phyloP scores from a whole-genome alignment of 2,113 vertebrate genomes.

The Dipodomys ordii region DNA sequence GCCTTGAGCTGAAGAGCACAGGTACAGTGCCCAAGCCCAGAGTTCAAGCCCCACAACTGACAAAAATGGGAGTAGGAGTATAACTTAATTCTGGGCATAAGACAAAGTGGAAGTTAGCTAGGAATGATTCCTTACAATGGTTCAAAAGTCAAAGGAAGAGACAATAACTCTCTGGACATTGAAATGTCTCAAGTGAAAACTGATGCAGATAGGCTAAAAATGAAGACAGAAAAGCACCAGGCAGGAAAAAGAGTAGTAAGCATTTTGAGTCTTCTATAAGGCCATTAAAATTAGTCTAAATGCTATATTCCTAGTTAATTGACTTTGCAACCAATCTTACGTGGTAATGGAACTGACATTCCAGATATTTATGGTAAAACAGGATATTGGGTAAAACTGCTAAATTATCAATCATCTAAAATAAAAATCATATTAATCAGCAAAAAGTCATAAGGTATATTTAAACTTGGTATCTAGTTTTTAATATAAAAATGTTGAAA shows the following conservation, averaged over 20 bases:
- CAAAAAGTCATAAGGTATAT: background rate
- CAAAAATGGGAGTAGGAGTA: background rate
- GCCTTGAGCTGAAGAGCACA: no score
- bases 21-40: no score
- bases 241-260: background rate
- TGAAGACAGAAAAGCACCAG: background rate
- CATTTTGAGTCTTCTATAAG: constrained; percentile 37
- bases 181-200: background rate
- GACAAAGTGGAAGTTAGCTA: background rate
- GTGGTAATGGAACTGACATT: constrained; percentile 30
- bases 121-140: background rate
- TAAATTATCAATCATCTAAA: constrained; percentile 4
- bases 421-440: background rate
- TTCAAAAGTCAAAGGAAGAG: background rate
- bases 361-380: background rate
- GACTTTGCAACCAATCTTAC: background rate
- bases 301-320: background rate
- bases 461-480: constrained; percentile 24
- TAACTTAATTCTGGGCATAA: background rate
- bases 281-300: background rate
- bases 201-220: background rate
- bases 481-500: constrained; percentile 22
- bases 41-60: no score
- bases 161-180: background rate
- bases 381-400: constrained; percentile 13